Evolutionary conservation across 2,113 vertebrate genomes (phyloP).

Genomic region (Ornithorhynchus anatinus): DNA sequence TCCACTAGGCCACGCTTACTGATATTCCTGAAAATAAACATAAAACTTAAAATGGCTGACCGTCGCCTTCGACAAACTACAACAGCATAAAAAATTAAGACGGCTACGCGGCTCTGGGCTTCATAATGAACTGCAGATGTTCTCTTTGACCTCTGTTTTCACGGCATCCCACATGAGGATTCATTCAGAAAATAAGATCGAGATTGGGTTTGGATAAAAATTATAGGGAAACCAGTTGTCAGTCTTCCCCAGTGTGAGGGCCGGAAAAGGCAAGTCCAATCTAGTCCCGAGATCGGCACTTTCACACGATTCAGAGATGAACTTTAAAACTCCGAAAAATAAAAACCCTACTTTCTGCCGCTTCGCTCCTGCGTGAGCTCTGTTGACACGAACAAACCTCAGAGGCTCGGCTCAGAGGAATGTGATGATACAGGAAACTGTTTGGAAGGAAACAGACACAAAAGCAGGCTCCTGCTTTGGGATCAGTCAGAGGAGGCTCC

Average conservation of each 20-base stretch:
- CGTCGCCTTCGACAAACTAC: not conserved
- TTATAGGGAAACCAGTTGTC: not conserved
- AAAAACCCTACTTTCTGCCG: not conserved
- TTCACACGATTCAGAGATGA: no score
- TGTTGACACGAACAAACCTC: slow-evolving; percentile 14
- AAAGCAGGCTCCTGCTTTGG: not conserved
- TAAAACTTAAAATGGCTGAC: not conserved
- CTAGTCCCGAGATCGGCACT: not conserved
- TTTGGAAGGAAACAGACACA: slow-evolving; percentile 37
- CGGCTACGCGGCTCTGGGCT: not conserved
- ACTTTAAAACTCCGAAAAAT: slow-evolving; percentile 3
- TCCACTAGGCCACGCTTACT: no score
- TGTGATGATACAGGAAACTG: slow-evolving; percentile 21
- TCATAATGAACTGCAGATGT: not conserved
- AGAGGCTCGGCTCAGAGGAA: slow-evolving; percentile 26
- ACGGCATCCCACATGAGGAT: not conserved
- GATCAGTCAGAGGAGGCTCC: not conserved
- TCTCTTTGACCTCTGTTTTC: not conserved
- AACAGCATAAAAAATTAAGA: not conserved
- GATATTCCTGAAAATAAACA: slow-evolving; percentile 17
- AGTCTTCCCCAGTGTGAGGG: not conserved
- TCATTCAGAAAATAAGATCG: not conserved
- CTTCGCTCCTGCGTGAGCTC: not conserved
- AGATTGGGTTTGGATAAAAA: not conserved
- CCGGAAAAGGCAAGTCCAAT: not conserved